These are phyloP conservation scores for Melanophora roralis DNA, from an alignment of 2,888 invertebrate species.

Conservation along the genomic window DNA sequence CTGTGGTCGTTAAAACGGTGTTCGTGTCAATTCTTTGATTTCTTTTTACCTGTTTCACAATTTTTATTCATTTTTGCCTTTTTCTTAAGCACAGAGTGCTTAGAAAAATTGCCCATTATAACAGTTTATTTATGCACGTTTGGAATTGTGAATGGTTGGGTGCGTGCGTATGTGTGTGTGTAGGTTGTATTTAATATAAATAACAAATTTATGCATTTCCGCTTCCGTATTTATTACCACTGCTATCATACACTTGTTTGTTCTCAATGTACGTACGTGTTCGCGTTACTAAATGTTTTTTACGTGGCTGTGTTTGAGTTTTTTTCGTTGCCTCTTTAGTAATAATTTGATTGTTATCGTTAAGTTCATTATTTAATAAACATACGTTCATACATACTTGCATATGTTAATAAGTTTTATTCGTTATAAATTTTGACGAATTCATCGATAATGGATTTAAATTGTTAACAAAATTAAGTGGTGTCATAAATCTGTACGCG, in stretches of 20 bases:
- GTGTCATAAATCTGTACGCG: neutral
- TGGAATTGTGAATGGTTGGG: neutral
- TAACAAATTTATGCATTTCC: conserved; percentile 70
- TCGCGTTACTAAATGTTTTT: conserved; percentile 29
- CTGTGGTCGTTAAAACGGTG: conserved; percentile 42
- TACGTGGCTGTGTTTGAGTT: neutral
- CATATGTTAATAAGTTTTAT: too few species aligned
- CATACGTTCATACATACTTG: too few species aligned
- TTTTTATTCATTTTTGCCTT: neutral
- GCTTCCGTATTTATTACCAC: conserved; percentile 60
- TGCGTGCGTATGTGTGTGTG: neutral
- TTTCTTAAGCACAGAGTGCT: conserved; percentile 17
- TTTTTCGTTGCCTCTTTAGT: conserved; percentile 53
- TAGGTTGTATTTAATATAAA: conserved; percentile 67
- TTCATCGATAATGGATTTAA: neutral
- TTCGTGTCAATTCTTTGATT: conserved; percentile 50
- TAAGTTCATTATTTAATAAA: conserved; percentile 30
- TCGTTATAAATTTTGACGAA: conserved; percentile 1
- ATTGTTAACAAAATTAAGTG: neutral
- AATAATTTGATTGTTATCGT: conserved; percentile 57
- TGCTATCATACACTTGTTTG: conserved; percentile 37
- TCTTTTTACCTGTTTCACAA: conserved; percentile 7
- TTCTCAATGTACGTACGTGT: conserved; percentile 50
- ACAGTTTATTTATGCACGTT: conserved; percentile 41
- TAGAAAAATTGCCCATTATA: conserved; percentile 41